Base-by-base conservation (phyloP, 2,888 invertebrate species). In the Phyto melanocephala region DNA sequence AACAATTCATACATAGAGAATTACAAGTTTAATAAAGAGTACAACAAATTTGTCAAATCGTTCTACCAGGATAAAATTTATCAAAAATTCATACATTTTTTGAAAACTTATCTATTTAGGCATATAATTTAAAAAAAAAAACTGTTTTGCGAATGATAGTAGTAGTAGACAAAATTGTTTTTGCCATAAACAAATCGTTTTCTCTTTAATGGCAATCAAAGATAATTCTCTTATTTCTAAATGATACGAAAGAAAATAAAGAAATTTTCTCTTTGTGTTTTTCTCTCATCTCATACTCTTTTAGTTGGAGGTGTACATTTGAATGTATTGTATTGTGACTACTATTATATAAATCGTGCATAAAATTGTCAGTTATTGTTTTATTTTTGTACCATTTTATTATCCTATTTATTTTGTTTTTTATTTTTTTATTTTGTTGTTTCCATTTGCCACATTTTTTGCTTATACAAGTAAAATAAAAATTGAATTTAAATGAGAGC, bases 261-360 rank as follows among this genome's bases (percentile, higher is more conserved):
- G 28, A 10, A 3, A 7, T 20, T 28, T 2, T 11, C 20, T 24
- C 6, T 33, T 33, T 70, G 40, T 47, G 35, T 72, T 52, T 60
- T 11, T 33, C 2, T 28, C 0, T 20, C 4, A 4, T 28, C 20
- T 67, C n/a, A 22, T 45, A 15, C 58, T 47, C 37, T 58, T 20
- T 62, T 62, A 3, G 7, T 28, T 10, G 3, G 17, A n/a, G 20
- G 28, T 35, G 52, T 35, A 15, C n/a, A n/a, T 35, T 63, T 42
- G 42, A n/a, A n/a, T n/a, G n/a, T n/a, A n/a, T n/a, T 24, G 37
- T 35, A 11, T 24, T 60, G 3, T 40, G n/a, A 22, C 45, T 28
- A 42, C 33, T 37, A 42, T 68, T 68, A 54, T 54, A 24, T 67
- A 79, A 82, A 82, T 82, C 62, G 60, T 75, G 79, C 71, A 76